These are phyloP conservation scores for Lagocephalus sceleratus DNA, from an alignment of 2,797 vertebrate species.

Conservation along the genomic window DNA sequence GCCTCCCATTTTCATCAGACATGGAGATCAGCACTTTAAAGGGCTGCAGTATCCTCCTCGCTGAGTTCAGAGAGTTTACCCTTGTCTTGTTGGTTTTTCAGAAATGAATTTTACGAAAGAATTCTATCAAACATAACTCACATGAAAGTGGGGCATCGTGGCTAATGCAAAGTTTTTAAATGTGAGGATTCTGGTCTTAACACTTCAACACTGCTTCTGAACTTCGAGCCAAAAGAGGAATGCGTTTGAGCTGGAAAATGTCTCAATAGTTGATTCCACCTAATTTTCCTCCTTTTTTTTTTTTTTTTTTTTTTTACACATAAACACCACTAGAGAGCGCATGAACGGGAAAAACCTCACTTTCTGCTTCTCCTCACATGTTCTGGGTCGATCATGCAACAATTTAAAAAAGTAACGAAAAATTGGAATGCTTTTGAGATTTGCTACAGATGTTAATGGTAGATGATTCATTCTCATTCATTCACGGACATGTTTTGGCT, in stretches of 20 bases:
- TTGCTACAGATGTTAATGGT: too few species aligned
- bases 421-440: too few species aligned
- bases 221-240: not conserved
- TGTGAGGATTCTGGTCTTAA: slow-evolving; percentile 8
- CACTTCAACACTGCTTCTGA: not conserved
- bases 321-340: not conserved
- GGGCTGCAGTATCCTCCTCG: slow-evolving; percentile 50
- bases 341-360: too few species aligned
- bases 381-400: too few species aligned
- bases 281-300: not conserved
- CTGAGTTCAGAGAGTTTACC: slow-evolving; percentile 63
- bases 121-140: slow-evolving; percentile 43
- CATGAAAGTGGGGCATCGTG: slow-evolving; percentile 14
- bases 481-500: too few species aligned
- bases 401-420: too few species aligned
- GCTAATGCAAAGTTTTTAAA: slow-evolving; percentile 19
- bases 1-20: slow-evolving; percentile 58
- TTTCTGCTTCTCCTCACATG: too few species aligned
- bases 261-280: not conserved
- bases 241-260: not conserved
- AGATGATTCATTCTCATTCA: too few species aligned
- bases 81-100: slow-evolving; percentile 46
- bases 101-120: too few species aligned
- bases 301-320: not conserved
- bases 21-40: slow-evolving; percentile 55